phyloP scores from a whole-genome alignment of 1,140 invertebrate species.

The Drosophila fuyamai region DNA sequence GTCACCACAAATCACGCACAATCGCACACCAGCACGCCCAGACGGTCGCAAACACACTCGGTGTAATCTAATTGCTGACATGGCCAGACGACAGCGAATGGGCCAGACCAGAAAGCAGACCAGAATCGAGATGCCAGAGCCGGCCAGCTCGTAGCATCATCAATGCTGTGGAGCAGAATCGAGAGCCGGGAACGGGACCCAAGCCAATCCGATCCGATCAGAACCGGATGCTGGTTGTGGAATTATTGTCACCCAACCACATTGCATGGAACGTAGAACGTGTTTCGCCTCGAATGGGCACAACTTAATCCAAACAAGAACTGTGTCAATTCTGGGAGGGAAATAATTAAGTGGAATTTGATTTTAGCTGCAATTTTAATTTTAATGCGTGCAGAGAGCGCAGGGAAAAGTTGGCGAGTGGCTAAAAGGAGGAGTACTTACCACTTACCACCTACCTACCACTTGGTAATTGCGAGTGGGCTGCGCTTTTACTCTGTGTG shows the following conservation, averaged over 20 bases:
- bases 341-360: slow-evolving; percentile 36
- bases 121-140: slow-evolving; percentile 20
- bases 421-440: slow-evolving; percentile 12
- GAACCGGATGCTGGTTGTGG: slow-evolving; percentile 35
- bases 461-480: slow-evolving; percentile 60
- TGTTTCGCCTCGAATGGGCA: slow-evolving; percentile 15
- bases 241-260: slow-evolving; percentile 43
- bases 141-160: slow-evolving; percentile 18
- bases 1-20: slow-evolving; percentile 39
- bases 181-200: not conserved
- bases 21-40: slow-evolving; percentile 45
- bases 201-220: not conserved
- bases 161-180: not conserved
- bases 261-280: slow-evolving; percentile 42
- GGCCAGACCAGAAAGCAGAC: slow-evolving; percentile 24
- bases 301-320: slow-evolving; percentile 41
- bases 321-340: slow-evolving; percentile 27
- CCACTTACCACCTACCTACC: slow-evolving; percentile 11
- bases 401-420: not conserved
- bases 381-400: slow-evolving; percentile 10
- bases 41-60: slow-evolving; percentile 30
- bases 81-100: slow-evolving; percentile 46
- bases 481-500: slow-evolving; percentile 16
- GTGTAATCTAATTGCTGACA: slow-evolving; percentile 67
- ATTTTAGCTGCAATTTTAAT: slow-evolving; percentile 48